These are phyloP conservation scores for Cottus gobio DNA, from an alignment of 2,113 vertebrate species.

Conservation along the genomic window DNA sequence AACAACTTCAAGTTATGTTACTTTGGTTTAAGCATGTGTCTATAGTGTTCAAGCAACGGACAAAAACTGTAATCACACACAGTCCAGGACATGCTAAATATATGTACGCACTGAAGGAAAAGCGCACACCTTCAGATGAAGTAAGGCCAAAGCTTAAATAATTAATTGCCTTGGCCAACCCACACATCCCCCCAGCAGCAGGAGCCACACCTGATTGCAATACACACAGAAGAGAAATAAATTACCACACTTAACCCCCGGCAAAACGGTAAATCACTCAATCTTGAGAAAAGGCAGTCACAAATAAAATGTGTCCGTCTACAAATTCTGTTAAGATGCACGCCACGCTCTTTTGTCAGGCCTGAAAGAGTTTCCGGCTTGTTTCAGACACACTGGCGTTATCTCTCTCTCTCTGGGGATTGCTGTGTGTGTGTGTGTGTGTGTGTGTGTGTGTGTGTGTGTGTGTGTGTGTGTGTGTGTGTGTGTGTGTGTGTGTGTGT, in stretches of 20 bases:
- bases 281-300: constrained; percentile 20
- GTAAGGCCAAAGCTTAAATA: constrained; percentile 53
- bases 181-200: constrained; percentile 26
- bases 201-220: constrained; percentile 32
- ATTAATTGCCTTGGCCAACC: constrained; percentile 50
- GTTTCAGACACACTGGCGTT: constrained; percentile 37
- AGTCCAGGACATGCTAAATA: constrained; percentile 2
- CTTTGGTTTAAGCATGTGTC: too few relatives aligned
- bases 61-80: too few relatives aligned
- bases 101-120: constrained; percentile 21
- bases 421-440: constrained; percentile 7
- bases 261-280: constrained; percentile 42
- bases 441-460: constrained; percentile 21
- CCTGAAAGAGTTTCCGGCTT: constrained; percentile 34
- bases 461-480: constrained; percentile 22
- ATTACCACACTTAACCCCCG: constrained; percentile 29
- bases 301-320: constrained; percentile 23
- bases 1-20: too few relatives aligned
- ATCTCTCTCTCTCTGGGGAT: constrained; percentile 16
- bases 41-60: too few relatives aligned
- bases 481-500: constrained; percentile 6
- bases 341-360: constrained; percentile 21
- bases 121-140: constrained; percentile 39
- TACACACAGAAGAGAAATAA: constrained; percentile 38
- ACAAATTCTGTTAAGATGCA: constrained; percentile 34